Conservation (phyloP, 2,797 vertebrate genomes). For the Poeciliopsis gracilis region DNA sequence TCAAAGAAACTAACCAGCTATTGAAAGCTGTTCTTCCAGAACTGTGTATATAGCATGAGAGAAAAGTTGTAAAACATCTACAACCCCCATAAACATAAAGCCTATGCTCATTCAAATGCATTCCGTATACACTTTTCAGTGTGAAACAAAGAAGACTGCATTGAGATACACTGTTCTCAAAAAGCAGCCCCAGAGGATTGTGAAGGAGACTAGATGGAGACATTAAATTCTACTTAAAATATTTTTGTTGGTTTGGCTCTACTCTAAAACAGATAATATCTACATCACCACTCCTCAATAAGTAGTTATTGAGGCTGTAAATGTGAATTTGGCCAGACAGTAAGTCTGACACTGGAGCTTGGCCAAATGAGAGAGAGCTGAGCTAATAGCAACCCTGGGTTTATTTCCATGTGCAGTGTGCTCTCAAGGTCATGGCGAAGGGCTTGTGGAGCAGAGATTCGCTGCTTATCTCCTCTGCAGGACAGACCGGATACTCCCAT, state of each 20-base stretch:
- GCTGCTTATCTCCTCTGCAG: constrained; percentile 77
- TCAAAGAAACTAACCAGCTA: background rate
- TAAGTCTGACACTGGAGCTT: constrained; percentile 57
- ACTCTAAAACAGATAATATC: constrained; percentile 19
- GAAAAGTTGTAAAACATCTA: background rate
- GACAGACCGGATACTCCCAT: constrained; percentile 69
- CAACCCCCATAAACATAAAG: background rate
- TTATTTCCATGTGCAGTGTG: constrained; percentile 72
- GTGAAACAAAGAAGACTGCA: background rate
- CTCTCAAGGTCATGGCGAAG: constrained; percentile 74
- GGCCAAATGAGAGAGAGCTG: constrained; percentile 65
- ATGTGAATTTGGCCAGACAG: constrained; percentile 51
- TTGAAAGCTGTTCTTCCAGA: background rate
- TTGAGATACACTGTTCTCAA: background rate
- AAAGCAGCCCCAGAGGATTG: background rate
- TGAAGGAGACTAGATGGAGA: background rate
- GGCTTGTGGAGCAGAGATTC: constrained; percentile 59
- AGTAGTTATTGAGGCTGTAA: constrained; percentile 39
- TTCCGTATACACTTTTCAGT: background rate
- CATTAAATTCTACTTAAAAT: background rate
- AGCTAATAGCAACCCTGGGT: constrained; percentile 71
- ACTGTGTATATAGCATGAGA: background rate
- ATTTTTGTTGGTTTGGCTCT: background rate
- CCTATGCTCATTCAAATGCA: background rate
- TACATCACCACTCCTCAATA: constrained; percentile 40